Base-by-base conservation (phyloP, 2,113 vertebrate species). In the Phyllostomus discolor region DNA sequence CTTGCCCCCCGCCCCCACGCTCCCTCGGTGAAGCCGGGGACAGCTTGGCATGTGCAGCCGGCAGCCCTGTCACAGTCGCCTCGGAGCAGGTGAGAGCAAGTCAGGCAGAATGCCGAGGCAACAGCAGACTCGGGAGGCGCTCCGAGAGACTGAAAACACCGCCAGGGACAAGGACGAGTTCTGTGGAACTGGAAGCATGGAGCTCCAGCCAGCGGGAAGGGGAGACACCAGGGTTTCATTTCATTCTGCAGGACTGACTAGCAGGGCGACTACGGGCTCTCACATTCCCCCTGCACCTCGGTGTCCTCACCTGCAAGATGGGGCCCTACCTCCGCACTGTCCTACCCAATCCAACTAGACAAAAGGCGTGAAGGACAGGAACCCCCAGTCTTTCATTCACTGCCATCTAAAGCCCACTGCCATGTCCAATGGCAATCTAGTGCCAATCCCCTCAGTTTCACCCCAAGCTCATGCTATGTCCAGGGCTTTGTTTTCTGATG, bases 81-180 rank as follows among this genome's bases (percentile, higher is more conserved):
- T 95, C 86, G 54, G 96, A 98, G 97, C 96, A 96, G 96, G 95
- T 97, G 95, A 95, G 97, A 97, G 96, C 73, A 97, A 97, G 96
- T 95, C 90, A 98, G 87, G 97, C 94, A 97, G 84, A 97, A 96
- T 83, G 98, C 96, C 96, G 69, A 97, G 88, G 64, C 80, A 72
- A 38, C 62, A n/a, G 85, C 96, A 95, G 95, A 96, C 93, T 33
- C 10, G 2, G 38, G 69, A 95, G 97, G 81, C 93, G 80, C 54
- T 64, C 81, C 7, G 5, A 7, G 48, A 80, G 81, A 43, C 90
- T 70, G 90, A 95, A 94, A 92, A 83, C n/a, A 76, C 43, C n/a
- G 0, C 84, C 15, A 1, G 83, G 84, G 69, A 69, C 48, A 54
- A 92, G 80, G 43, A 73, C 73, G 86, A 41, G 43, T 2, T 3